Base-by-base conservation (phyloP, 2,113 vertebrate genomes). In the Alaudala cheleensis region DNA sequence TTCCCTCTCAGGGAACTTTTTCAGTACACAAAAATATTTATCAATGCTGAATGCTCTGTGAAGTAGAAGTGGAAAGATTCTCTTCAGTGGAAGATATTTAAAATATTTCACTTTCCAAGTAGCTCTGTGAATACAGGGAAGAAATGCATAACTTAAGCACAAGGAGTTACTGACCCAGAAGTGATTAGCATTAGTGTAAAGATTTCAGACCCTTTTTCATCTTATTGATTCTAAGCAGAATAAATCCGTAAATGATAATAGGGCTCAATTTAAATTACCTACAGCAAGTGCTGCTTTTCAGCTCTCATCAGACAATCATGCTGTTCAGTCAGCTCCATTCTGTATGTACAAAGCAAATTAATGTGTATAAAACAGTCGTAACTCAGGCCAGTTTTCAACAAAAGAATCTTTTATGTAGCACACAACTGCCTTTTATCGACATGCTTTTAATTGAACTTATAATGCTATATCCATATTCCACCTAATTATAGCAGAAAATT, bases 191-290 rank as follows among this genome's bases (percentile, higher is more conserved):
- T 97, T 94, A 96, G 93, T 61, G 93, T 90, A 95, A 95, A 97
- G 84, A 86, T 94, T 94, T 92, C 91, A 94, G 92, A 65, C 72
- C 66, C 77, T 90, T 96, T 97, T 96, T 88, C 80, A 96, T 95
- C 88, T 94, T 97, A 97, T 95, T 95, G 93, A 98, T 97, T 97
- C 91, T 86, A 94, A 97, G 96, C 92, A 96, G 97, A 97, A 97
- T 96, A 96, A 97, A 97, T 96, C 95, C 15, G 34, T 96, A 97
- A 97, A 97, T 73, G 80, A 95, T 97, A 95, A 97, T 93, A 96
- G 94, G 95, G 85, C 94, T 97, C 96, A 96, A 96, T 97, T 98
- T 97, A 97, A 98, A 97, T 97, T 97, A 97, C 96, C 97, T 96
- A 97, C 86, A 97, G 96, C 94, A 97, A 97, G 78, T 96, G 91